Conservation (phyloP, 1,140 invertebrate species). For the Neodiprion lecontei region DNA sequence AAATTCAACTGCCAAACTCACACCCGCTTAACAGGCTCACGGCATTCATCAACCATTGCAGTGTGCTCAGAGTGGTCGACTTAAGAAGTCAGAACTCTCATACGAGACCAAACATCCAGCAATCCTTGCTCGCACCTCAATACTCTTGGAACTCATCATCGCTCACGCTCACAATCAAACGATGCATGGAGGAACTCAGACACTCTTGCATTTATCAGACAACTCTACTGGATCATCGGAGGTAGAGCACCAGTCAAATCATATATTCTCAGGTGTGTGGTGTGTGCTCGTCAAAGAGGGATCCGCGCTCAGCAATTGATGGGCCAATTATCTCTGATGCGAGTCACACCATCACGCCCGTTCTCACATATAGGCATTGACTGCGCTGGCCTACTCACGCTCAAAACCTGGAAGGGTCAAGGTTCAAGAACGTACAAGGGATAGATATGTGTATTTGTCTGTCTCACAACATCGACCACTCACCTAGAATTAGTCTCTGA, state of each 20-base stretch:
- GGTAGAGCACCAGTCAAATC: conserved; percentile 23
- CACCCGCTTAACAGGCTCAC: not conserved
- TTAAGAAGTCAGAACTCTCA: conserved; percentile 25
- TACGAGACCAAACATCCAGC: conserved; percentile 42
- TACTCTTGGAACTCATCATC: conserved; percentile 35
- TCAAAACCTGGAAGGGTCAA: conserved; percentile 23
- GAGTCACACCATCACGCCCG: conserved; percentile 37
- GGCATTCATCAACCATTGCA: not conserved
- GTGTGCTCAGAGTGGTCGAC: conserved; percentile 23
- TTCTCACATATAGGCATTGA: conserved; percentile 52
- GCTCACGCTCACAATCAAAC: conserved; percentile 31
- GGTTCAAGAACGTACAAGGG: conserved; percentile 29
- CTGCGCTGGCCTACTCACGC: conserved; percentile 49
- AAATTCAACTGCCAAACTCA: not conserved
- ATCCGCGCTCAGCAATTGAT: conserved; percentile 33
- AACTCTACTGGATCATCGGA: conserved; percentile 33
- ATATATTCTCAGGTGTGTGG: conserved; percentile 28
- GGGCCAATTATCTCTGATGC: conserved; percentile 43
- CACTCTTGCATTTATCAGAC: conserved; percentile 23
- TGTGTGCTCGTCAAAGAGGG: conserved; percentile 30
- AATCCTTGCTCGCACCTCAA: conserved; percentile 24
- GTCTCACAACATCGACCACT: conserved; percentile 43
- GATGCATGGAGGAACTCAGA: conserved; percentile 37
- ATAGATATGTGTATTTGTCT: conserved; percentile 37
- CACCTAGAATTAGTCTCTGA: conserved; percentile 52